Base-by-base conservation (phyloP, 35 echinoderm and acorn worm species). In the Patiria miniata region DNA sequence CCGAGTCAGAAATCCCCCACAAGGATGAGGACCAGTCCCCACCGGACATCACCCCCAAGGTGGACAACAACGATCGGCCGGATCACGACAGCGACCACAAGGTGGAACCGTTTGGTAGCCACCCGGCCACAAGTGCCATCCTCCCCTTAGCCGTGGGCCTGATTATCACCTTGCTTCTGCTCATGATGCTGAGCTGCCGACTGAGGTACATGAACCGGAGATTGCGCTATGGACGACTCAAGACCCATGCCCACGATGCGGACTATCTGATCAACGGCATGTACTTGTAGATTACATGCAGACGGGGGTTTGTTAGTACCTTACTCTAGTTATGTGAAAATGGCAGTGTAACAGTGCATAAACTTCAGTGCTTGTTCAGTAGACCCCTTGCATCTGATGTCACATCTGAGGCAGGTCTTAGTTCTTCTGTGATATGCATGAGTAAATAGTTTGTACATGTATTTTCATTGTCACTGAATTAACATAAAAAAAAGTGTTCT, bases 201-300 rank as follows among this genome's bases (percentile, higher is more conserved):
- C 68, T 97, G 37, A 82, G 91, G n/a, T 93, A 90, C 83, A 93
- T 97, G 91, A 97, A 97, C 32, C 82, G 91, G 7, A 39, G 91
- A 16, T 61, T 97, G 78, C 83, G 95, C 0, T 97, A 97, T 23
- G 95, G 95, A 3, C 78, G 95, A 39, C 88, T 93, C 37, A 90
- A 93, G 51, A 93, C 82, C 39, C 40, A 84, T 52, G 91, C 95
- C 30, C 95, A 97, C n/a, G 95, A 97, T 90, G 91, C 95, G 21
- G 95, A 97, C 57, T 97, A 97, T 77, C 81, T 97, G 14, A 97
- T 97, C 52, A 97, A 93, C 87, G 95, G 94, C 50, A 97, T 97
- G 94, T 97, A 97, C 79, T 87, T 97, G 17, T 97, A 87, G 78
- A 39, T 52, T 7, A 1, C 37, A 39, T 57, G n/a, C n/a, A n/a